Percentiles rank a stretch among this genome's conserved stretches.
Evolutionary conservation across 2,888 invertebrate species (phyloP).

Genomic region (Alentia gelatinosa): DNA sequence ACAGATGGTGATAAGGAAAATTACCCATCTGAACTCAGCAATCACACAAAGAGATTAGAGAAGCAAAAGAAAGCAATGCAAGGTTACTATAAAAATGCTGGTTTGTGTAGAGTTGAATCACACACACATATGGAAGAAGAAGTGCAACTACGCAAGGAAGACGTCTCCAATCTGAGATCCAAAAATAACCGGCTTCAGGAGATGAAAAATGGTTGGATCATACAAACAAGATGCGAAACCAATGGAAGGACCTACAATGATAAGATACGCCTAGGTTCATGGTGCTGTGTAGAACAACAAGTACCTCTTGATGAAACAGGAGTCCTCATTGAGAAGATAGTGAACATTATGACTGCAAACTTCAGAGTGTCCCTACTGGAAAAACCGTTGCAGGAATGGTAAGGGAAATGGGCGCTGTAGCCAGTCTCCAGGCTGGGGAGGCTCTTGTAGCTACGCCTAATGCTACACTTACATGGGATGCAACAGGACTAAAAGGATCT

Average conservation of each 20-base stretch:
- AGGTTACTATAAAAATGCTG: neutral
- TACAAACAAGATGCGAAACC: neutral
- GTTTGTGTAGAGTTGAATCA: neutral
- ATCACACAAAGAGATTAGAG: neutral
- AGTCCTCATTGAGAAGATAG: neutral
- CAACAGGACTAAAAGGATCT: no score
- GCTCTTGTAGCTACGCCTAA: no score
- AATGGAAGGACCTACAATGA: neutral
- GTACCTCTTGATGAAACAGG: neutral
- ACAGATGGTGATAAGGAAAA: neutral
- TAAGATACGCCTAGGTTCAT: neutral
- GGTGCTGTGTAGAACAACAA: neutral
- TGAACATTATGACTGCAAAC: neutral
- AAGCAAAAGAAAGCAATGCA: neutral
- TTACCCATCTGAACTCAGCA: neutral
- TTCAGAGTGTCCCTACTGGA: neutral
- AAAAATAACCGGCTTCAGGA: neutral
- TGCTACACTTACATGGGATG: no score
- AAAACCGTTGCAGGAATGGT: neutral
- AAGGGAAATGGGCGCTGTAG: no score
- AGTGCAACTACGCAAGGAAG: neutral
- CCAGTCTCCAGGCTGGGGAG: no score
- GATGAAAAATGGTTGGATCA: neutral
- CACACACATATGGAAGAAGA: neutral
- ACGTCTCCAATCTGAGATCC: neutral